Conservation (phyloP, 2,888 invertebrate genomes). For the Emesis russula region DNA sequence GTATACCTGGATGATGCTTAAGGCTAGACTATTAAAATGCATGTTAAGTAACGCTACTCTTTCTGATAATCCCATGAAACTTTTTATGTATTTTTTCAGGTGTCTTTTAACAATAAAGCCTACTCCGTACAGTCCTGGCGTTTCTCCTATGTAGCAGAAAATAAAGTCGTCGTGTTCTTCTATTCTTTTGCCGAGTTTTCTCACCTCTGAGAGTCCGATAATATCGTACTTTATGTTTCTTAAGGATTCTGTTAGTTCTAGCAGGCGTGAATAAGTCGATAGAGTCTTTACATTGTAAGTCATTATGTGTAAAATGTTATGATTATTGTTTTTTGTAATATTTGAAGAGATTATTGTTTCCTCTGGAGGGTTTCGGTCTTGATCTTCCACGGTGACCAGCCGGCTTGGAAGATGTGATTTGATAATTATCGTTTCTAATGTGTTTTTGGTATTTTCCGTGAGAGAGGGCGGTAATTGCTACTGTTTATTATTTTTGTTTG, state of each 20-base stretch:
- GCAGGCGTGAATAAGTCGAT: background rate
- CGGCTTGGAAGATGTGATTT: background rate
- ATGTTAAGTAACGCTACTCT: background rate
- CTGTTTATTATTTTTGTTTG: background rate
- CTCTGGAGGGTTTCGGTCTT: background rate
- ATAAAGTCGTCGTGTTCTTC: no score
- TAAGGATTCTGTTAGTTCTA: conserved; percentile 15
- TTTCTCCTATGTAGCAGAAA: no score
- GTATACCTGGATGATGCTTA: background rate
- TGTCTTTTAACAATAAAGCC: background rate
- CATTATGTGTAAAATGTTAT: background rate
- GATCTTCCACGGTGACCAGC: background rate
- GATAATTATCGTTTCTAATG: background rate
- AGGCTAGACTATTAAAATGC: background rate
- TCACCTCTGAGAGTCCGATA: no score
- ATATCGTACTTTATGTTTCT: background rate
- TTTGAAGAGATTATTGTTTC: background rate
- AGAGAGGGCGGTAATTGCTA: background rate
- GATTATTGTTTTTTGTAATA: background rate
- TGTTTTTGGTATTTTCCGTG: background rate
- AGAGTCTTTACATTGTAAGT: background rate
- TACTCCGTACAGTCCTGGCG: no score
- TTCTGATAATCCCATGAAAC: background rate
- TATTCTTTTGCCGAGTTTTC: no score
- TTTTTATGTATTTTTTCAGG: background rate